Evolutionary conservation across 2,888 invertebrate species (phyloP), one percentile per base, ranked within the genome.

Genomic region (Scaptomyza flava): DNA sequence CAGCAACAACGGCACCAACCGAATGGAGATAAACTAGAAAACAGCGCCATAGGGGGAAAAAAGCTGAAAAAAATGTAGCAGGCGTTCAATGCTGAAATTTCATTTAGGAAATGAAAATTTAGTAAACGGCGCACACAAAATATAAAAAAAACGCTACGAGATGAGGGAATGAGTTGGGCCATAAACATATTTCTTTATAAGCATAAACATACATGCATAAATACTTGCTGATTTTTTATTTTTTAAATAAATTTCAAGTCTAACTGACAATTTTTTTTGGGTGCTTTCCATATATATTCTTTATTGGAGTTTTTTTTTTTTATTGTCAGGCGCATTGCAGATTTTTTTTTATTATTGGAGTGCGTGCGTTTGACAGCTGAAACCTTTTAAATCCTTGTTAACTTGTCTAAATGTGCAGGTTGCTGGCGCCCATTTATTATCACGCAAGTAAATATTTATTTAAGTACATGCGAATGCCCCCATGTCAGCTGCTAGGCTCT

Each of bases 321-420:
- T 76, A 80, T 86, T 86, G 81, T 86, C 81, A 78, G 65, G 34
- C 73, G 65, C 81, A 73, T 72, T 69, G 69, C 66, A 64, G 56
- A 50, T 6, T 27, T 4, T 5, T 47, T 65, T 41, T 50, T 75
- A 64, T 56, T 60, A 43, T 59, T 33, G 20, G 45, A 56, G 68
- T 61, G 62, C 67, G 70, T 79, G 87, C 63, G 70, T 68, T 76
- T 89, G 89, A 89, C 89, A 89, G 79, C 63, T 64, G 83, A 89
- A 89, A 89, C 86, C 89, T 89, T 89, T 89, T 89, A 89, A 87
- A 89, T 89, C 86, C 89, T 80, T 89, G 89, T 89, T 89, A 88
- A 89, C 81, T 89, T 88, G 80, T 73, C 82, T 83, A 89, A 89
- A 87, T 82, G 82, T 78, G 77, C 79, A 83, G 78, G 82, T 82